phyloP scores from a whole-genome alignment of 2,113 vertebrate genomes.

The Todiramphus chloris region DNA sequence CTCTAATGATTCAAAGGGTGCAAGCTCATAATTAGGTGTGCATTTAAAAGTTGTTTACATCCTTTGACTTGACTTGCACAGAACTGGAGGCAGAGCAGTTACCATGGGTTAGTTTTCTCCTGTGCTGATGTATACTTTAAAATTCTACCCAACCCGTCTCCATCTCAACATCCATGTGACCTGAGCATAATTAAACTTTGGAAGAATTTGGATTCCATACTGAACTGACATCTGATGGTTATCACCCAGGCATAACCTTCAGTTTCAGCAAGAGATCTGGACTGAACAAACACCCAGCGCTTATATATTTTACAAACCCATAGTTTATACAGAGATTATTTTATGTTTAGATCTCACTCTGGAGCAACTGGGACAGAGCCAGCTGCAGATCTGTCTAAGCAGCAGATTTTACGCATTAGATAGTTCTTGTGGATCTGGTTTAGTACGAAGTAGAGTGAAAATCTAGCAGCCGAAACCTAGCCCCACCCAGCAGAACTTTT shows the following conservation, averaged over 20 bases:
- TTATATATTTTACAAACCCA: slow-evolving; percentile 73
- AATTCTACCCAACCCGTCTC: background rate
- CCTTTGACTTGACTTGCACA: background rate
- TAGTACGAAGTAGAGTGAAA: slow-evolving; percentile 22
- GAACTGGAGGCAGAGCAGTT: background rate
- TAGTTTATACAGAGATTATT: slow-evolving; percentile 78
- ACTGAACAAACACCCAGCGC: slow-evolving; percentile 59
- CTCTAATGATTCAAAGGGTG: slow-evolving; percentile 45
- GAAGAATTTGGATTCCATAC: background rate
- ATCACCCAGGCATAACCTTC: slow-evolving; percentile 27
- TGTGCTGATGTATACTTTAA: background rate
- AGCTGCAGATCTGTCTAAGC: slow-evolving; percentile 68
- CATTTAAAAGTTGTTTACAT: slow-evolving; percentile 46
- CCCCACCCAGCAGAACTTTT: background rate
- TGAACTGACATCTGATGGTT: slow-evolving; percentile 15
- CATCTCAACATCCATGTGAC: background rate
- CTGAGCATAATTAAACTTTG: background rate
- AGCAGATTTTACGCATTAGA: slow-evolving; percentile 71
- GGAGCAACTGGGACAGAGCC: slow-evolving; percentile 68
- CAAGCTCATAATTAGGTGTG: slow-evolving; percentile 21
- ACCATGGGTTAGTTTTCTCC: background rate
- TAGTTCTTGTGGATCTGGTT: slow-evolving; percentile 47
- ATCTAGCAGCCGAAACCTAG: slow-evolving; percentile 39
- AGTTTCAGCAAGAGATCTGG: slow-evolving; percentile 12
- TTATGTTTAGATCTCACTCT: slow-evolving; percentile 76